Evolutionary conservation across 92 coral and sea anemone genomes (phyloP).

Genomic region (Chrysogorgia sp.): DNA sequence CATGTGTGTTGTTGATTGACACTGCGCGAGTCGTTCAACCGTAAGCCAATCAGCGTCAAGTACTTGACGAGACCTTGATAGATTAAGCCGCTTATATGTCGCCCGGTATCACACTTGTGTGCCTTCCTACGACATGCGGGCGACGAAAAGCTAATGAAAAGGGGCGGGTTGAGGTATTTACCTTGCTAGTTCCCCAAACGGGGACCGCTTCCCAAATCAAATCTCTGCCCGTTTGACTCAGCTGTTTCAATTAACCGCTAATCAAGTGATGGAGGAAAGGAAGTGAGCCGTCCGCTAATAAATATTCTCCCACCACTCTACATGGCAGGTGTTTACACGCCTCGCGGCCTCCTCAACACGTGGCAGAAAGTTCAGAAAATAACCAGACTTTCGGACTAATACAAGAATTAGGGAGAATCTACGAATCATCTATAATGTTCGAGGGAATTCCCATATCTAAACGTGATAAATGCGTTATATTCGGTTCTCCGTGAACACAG

Average conservation of each 20-base stretch:
- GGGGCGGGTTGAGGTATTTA: conserved; percentile 98
- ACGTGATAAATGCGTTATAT: background rate
- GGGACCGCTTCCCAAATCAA: conserved; percentile 89
- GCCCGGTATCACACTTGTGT: conserved; percentile 77
- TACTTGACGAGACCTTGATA: conserved; percentile 90
- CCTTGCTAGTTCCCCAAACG: conserved; percentile 94
- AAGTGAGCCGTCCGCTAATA: conserved; percentile 99
- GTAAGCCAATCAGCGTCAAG: conserved; percentile 89
- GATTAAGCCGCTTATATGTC: conserved; percentile 93
- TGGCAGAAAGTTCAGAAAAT: conserved; percentile 60
- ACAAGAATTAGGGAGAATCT: background rate
- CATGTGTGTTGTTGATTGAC: conserved; percentile 98
- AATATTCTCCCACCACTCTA: conserved; percentile 75
- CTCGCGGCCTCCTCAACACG: conserved; percentile 84
- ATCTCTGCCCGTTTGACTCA: conserved; percentile 83
- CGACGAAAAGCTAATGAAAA: conserved; percentile 79
- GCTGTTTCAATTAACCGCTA: conserved; percentile 99
- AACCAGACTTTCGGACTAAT: background rate
- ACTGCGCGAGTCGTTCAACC: conserved; percentile 77
- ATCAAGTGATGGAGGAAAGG: conserved; percentile 97
- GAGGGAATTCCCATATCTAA: conserved; percentile 11
- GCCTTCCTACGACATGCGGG: conserved; percentile 75
- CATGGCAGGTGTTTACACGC: conserved; percentile 98
- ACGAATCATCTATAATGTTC: background rate
- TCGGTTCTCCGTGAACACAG: background rate